Evolutionary conservation across 1,140 invertebrate genomes (phyloP).

Genomic region (Parapsyche elsis): DNA sequence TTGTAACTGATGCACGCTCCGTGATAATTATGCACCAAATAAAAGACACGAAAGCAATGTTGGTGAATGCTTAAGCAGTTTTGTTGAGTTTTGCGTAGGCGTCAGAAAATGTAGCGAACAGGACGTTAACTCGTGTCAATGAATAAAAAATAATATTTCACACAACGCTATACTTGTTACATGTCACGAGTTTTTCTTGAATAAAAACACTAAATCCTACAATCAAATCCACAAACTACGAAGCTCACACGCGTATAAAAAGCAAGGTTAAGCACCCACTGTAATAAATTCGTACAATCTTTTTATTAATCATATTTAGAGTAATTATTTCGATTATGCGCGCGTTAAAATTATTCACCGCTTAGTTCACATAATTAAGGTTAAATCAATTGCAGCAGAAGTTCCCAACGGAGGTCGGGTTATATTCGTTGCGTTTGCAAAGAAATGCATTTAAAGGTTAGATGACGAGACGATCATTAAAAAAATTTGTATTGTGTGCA

Average conservation of each 20-base stretch:
- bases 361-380: conserved; percentile 36
- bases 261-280: too few relatives aligned
- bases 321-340: conserved; percentile 5
- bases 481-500: conserved; percentile 39
- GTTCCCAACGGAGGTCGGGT: conserved; percentile 29
- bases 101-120: conserved; percentile 36
- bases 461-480: conserved; percentile 37
- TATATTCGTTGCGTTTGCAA: conserved; percentile 6
- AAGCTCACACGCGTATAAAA: too few relatives aligned
- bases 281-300: too few relatives aligned
- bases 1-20: conserved; percentile 50
- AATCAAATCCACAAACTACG: too few relatives aligned
- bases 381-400: conserved; percentile 29
- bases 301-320: background rate
- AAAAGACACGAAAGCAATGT: conserved; percentile 47
- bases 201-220: too few relatives aligned
- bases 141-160: conserved; percentile 27
- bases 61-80: conserved; percentile 12
- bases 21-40: conserved; percentile 52
- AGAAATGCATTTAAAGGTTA: conserved; percentile 39
- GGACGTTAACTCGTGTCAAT: conserved; percentile 29
- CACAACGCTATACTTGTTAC: background rate
- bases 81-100: conserved; percentile 29
- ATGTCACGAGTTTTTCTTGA: too few relatives aligned
- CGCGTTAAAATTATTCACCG: conserved; percentile 4